Conservation (phyloP, 1,140 invertebrate species). For the Macrocentrus cingulum region DNA sequence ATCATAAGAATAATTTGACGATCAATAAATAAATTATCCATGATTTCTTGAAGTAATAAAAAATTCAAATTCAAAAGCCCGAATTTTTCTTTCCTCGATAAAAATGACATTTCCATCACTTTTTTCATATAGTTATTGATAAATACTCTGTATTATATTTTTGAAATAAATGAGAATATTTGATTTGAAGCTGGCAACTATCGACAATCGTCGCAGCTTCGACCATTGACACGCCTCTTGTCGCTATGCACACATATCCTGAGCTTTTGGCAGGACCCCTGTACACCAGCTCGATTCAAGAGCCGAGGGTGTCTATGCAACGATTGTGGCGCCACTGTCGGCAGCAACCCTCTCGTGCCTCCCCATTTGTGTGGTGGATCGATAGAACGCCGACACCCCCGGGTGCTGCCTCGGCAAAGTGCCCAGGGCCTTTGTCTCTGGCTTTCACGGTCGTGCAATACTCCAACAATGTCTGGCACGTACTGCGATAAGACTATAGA, state of each 20-base stretch:
- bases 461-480: too few relatives aligned
- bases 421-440: conserved; percentile 5
- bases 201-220: too few relatives aligned
- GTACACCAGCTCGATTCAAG: conserved; percentile 38
- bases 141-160: too few relatives aligned
- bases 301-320: conserved; percentile 14
- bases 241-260: neutral
- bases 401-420: neutral
- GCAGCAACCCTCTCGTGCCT: conserved; percentile 5
- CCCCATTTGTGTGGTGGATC: conserved; percentile 30
- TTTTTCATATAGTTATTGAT: too few relatives aligned
- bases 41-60: too few relatives aligned
- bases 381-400: conserved; percentile 35
- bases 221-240: conserved; percentile 9
- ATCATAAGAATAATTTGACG: too few relatives aligned
- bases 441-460: neutral
- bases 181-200: too few relatives aligned
- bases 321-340: conserved; percentile 14
- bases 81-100: too few relatives aligned
- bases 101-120: too few relatives aligned
- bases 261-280: conserved; percentile 24
- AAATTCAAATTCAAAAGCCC: too few relatives aligned
- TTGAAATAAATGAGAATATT: too few relatives aligned
- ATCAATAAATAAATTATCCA: too few relatives aligned
- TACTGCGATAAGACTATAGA: neutral